These are phyloP conservation scores for Synanthedon andrenaeformis DNA, from an alignment of 2,888 invertebrate genomes.

Conservation along the genomic window DNA sequence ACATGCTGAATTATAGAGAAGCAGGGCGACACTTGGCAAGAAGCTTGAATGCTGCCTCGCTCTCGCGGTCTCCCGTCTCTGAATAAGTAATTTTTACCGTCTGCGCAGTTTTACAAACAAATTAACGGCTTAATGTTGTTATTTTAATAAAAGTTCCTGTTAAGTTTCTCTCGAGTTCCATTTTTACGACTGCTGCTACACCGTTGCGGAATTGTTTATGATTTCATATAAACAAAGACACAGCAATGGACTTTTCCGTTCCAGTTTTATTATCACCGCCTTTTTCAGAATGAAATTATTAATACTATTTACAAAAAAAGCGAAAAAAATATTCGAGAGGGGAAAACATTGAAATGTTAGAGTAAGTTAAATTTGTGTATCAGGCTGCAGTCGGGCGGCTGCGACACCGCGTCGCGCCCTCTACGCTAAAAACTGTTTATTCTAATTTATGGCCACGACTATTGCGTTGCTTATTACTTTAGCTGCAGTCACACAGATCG, in stretches of 20 bases:
- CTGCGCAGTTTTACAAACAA: constrained; percentile 68
- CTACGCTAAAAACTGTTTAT: constrained; percentile 59
- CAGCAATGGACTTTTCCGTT: background rate
- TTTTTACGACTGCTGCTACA: constrained; percentile 52
- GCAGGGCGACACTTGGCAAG: constrained; percentile 44
- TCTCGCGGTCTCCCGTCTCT: constrained; percentile 47
- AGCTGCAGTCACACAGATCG: constrained; percentile 58
- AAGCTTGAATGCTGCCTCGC: constrained; percentile 27
- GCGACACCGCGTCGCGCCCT: constrained; percentile 20
- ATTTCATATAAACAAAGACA: constrained; percentile 27
- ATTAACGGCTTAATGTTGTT: constrained; percentile 66
- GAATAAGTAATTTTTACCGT: constrained; percentile 66
- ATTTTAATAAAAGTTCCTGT: constrained; percentile 65
- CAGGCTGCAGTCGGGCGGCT: background rate
- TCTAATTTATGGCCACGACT: constrained; percentile 59
- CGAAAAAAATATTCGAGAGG: background rate
- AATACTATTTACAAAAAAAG: background rate
- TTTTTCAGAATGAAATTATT: background rate
- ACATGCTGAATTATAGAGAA: constrained; percentile 54
- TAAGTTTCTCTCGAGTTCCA: constrained; percentile 49
- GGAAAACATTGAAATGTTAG: background rate
- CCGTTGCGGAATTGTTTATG: constrained; percentile 49
- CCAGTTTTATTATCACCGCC: background rate
- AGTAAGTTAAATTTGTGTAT: background rate
- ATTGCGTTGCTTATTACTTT: constrained; percentile 66